Evolutionary conservation across 2,797 vertebrate genomes (phyloP), one percentile per base, ranked within the genome.

Genomic region (Thalassophryne amazonica): DNA sequence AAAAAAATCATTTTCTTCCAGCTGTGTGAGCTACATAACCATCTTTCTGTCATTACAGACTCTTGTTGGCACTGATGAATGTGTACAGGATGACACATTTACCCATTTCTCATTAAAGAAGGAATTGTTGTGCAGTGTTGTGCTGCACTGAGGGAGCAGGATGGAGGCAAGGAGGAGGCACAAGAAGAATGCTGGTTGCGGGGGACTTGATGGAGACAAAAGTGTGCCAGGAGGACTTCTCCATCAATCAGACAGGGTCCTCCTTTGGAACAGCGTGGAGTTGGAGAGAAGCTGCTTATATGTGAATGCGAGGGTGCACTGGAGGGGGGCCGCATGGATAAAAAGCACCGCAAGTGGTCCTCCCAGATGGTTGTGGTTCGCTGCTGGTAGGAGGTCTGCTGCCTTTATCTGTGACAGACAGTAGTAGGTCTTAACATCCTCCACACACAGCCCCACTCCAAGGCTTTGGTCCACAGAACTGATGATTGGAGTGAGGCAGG

Each of bases 321-420:
- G 60, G 51, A 64, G 55, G 62, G 41, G n/a, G 58, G 38, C 14
- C 57, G 37, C 57, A 55, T 67, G 36, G 62, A 56, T 77, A 45
- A 58, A 65, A 81, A 41, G 38, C 65, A 64, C 69, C 66, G 74
- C 51, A 68, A 79, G 77, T 69, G 73, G 65, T 80, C 65, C 51
- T 86, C 64, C 87, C 86, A 86, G 86, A 90, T 89, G 86, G 84
- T 71, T 59, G 48, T 52, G 57, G 82, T 75, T 73, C 36, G 33
- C 48, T 79, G 61, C 56, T 60, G 47, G 76, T 73, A 76, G 80
- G 77, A 80, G 75, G 70, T 81, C 82, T 85, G 56, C 59, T 74
- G 47, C 56, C 59, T 79, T 88, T 84, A 86, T 84, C 73, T 80
- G 54, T 61, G 55, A 55, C 61, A 65, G 60, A 51, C 83, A 83